These are phyloP conservation scores for Pinctada fucata DNA, from an alignment of 2,888 invertebrate species.

Conservation along the genomic window DNA sequence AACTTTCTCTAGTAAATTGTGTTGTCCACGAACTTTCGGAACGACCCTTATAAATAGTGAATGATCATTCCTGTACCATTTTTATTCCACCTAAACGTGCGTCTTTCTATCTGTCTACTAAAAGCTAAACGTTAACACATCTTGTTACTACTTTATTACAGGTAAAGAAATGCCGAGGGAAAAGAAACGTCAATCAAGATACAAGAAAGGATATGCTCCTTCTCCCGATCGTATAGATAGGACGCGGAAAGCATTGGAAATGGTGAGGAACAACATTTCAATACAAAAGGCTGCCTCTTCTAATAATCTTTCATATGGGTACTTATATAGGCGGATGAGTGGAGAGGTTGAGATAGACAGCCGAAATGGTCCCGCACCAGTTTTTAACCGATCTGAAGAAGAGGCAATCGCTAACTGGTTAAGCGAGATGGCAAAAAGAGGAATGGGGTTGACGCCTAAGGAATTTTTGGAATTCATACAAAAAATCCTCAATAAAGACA, in stretches of 20 bases:
- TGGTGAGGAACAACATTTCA: conserved; percentile 22
- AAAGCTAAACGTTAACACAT: no score
- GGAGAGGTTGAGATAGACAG: conserved; percentile 39
- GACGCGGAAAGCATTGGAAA: conserved; percentile 16
- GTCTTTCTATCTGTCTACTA: no score
- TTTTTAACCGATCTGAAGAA: conserved; percentile 38
- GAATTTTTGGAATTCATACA: conserved; percentile 44
- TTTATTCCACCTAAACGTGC: no score
- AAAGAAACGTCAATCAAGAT: no score
- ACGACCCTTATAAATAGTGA: no score
- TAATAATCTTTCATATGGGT: conserved; percentile 22
- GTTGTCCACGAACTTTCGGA: no score
- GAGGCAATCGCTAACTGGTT: conserved; percentile 42
- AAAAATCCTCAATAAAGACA: conserved; percentile 29
- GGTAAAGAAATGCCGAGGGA: no score
- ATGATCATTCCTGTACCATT: no score
- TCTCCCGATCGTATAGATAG: conserved; percentile 5
- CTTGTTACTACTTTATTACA: no score
- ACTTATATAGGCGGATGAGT: conserved; percentile 24
- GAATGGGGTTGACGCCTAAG: conserved; percentile 41
- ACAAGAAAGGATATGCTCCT: neutral
- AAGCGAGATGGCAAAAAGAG: conserved; percentile 44
- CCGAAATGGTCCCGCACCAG: conserved; percentile 39
- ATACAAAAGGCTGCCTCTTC: conserved; percentile 14
- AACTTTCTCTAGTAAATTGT: no score